Percentiles rank a stretch among this genome's conserved stretches.
Evolutionary conservation across 2,888 invertebrate species (phyloP).

Genomic region (Anagyrus pseudococci): DNA sequence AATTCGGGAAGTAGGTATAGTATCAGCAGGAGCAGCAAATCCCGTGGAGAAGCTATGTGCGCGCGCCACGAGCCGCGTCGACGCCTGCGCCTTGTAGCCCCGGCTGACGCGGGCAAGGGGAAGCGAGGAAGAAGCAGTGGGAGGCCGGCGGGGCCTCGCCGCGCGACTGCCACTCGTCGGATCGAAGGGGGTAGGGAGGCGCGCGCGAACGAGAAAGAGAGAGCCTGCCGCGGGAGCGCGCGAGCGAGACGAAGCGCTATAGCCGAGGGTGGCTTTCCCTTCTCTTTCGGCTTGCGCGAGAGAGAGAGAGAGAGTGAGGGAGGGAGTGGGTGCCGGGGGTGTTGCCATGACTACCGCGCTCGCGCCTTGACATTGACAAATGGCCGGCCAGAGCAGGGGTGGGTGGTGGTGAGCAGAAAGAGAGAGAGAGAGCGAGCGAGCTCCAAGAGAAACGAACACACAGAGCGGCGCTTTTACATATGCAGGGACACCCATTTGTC

Average conservation of each 20-base stretch:
- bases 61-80: constrained; percentile 17
- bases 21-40: too few relatives aligned
- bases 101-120: constrained; percentile 37
- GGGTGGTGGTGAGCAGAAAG: too few relatives aligned
- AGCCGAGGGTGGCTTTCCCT: constrained; percentile 42
- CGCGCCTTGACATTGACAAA: constrained; percentile 63
- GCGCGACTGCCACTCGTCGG: constrained; percentile 18
- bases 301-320: constrained; percentile 35
- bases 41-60: background rate
- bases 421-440: too few relatives aligned
- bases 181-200: constrained; percentile 40
- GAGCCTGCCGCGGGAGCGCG: constrained; percentile 42
- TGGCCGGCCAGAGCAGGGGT: constrained; percentile 56
- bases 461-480: constrained; percentile 62
- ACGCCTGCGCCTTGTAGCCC: constrained; percentile 32
- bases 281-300: constrained; percentile 45
- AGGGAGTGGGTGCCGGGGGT: constrained; percentile 38
- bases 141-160: constrained; percentile 26
- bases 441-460: constrained; percentile 49
- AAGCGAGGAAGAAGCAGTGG: constrained; percentile 11
- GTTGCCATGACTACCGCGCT: constrained; percentile 61
- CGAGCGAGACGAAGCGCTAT: constrained; percentile 39
- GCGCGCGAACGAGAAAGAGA: constrained; percentile 42
- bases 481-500: constrained; percentile 63
- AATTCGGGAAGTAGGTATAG: constrained; percentile 33